phyloP scores from a whole-genome alignment of 2,113 vertebrate species.

The Ahaetulla prasina region DNA sequence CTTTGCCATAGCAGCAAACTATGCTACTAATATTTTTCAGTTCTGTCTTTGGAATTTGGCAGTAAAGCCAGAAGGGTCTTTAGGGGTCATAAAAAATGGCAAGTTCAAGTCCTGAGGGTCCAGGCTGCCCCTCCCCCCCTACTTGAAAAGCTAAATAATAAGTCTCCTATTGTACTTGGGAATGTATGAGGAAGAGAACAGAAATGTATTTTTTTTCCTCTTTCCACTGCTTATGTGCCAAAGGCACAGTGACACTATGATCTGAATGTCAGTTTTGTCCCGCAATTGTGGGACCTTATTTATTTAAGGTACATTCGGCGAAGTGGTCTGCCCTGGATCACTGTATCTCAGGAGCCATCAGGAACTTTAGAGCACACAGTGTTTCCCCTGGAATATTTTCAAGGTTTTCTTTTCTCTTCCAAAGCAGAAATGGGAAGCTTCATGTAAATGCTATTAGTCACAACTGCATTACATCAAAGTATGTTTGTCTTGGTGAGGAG shows the following conservation, averaged over 20 bases:
- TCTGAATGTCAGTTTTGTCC: constrained; percentile 35
- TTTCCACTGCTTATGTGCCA: constrained; percentile 44
- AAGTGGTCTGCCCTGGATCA: constrained; percentile 36
- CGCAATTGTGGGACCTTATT: constrained; percentile 56
- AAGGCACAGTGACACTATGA: constrained; percentile 27
- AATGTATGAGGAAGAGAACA: constrained; percentile 18
- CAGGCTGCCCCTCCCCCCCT: neutral
- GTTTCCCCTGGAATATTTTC: constrained; percentile 63
- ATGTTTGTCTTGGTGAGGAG: constrained; percentile 72
- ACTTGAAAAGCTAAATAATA: neutral
- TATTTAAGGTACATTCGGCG: constrained; percentile 38
- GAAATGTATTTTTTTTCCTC: constrained; percentile 33
- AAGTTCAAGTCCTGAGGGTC: neutral
- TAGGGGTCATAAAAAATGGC: neutral
- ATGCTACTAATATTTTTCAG: neutral
- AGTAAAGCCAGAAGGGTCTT: neutral
- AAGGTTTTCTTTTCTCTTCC: constrained; percentile 56
- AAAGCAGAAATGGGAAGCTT: constrained; percentile 51
- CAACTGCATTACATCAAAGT: constrained; percentile 64
- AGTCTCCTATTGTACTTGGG: constrained; percentile 27
- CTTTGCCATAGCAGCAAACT: neutral
- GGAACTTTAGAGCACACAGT: constrained; percentile 35
- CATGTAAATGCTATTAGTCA: constrained; percentile 61
- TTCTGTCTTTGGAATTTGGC: neutral
- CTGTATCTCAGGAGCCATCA: constrained; percentile 25